Conservation (phyloP, 1,140 invertebrate species). For the Scaptomyza hsui region DNA sequence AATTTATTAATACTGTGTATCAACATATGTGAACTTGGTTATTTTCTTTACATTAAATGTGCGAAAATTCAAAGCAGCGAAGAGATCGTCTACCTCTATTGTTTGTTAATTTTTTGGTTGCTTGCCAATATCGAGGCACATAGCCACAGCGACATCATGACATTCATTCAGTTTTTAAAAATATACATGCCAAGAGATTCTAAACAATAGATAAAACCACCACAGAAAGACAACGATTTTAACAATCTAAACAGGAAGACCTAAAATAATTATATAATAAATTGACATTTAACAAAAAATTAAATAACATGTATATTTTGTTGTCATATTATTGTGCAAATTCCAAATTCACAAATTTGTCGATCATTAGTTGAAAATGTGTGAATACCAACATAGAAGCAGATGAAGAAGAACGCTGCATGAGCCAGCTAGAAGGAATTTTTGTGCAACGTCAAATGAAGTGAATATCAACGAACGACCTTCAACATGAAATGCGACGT, state of each 20-base stretch:
- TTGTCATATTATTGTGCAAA: slow-evolving; percentile 8
- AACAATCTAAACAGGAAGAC: slow-evolving; percentile 35
- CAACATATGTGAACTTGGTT: background rate
- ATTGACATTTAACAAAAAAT: slow-evolving; percentile 31
- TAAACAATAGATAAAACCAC: slow-evolving; percentile 8
- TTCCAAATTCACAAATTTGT: slow-evolving; percentile 23
- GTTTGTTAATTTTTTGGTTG: slow-evolving; percentile 38
- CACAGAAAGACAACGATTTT: background rate
- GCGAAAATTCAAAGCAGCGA: background rate
- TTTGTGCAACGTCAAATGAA: slow-evolving; percentile 67
- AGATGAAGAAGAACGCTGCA: slow-evolving; percentile 20
- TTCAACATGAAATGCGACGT: slow-evolving; percentile 82
- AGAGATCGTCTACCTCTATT: background rate
- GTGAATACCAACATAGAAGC: slow-evolving; percentile 23
- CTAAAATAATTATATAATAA: slow-evolving; percentile 52
- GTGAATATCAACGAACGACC: slow-evolving; percentile 81
- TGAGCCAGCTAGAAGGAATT: slow-evolving; percentile 66
- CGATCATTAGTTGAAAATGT: slow-evolving; percentile 31
- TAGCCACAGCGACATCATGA: slow-evolving; percentile 25
- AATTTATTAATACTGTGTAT: background rate
- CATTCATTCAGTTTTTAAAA: slow-evolving; percentile 54
- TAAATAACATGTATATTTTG: background rate
- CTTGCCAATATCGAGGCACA: slow-evolving; percentile 48
- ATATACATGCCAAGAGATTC: slow-evolving; percentile 24
- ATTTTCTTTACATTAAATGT: background rate